A percentile compares a stretch with the other conserved stretches of the same genome.
These are phyloP conservation scores for Lissocephala sabroskyi DNA, from an alignment of 2,888 invertebrate genomes.

Conservation along the genomic window DNA sequence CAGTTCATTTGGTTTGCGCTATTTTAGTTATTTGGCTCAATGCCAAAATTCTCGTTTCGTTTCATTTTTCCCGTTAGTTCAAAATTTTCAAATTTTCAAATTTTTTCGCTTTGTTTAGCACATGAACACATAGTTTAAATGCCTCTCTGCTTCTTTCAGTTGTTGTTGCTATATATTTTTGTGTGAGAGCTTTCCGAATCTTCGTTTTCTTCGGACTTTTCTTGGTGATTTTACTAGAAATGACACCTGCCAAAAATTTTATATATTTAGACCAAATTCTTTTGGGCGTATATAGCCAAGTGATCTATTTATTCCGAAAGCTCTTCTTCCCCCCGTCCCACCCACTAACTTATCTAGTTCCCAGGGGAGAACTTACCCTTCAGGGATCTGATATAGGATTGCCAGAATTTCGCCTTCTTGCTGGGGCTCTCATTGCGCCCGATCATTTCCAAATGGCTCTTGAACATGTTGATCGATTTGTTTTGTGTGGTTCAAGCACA, in stretches of 20 bases:
- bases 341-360: too few relatives aligned
- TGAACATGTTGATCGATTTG: conserved; percentile 86
- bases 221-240: conserved; percentile 27
- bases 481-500: conserved; percentile 65
- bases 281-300: neutral
- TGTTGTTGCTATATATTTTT: conserved; percentile 14
- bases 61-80: conserved; percentile 29
- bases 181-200: conserved; percentile 32
- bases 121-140: conserved; percentile 52
- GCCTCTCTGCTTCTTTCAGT: conserved; percentile 22
- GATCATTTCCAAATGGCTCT: conserved; percentile 94
- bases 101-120: conserved; percentile 46
- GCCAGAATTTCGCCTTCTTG: conserved; percentile 95
- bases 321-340: too few relatives aligned
- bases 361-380: conserved; percentile 87
- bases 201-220: conserved; percentile 9
- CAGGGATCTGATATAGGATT: conserved; percentile 92
- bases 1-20: conserved; percentile 47
- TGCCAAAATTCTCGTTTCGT: conserved; percentile 46
- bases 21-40: conserved; percentile 50
- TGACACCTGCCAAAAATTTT: conserved; percentile 55
- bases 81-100: conserved; percentile 18
- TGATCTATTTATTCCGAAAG: neutral
- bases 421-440: conserved; percentile 92
- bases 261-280: neutral